Conservation (phyloP, 2,797 vertebrate genomes). For the Pristis pectinata region DNA sequence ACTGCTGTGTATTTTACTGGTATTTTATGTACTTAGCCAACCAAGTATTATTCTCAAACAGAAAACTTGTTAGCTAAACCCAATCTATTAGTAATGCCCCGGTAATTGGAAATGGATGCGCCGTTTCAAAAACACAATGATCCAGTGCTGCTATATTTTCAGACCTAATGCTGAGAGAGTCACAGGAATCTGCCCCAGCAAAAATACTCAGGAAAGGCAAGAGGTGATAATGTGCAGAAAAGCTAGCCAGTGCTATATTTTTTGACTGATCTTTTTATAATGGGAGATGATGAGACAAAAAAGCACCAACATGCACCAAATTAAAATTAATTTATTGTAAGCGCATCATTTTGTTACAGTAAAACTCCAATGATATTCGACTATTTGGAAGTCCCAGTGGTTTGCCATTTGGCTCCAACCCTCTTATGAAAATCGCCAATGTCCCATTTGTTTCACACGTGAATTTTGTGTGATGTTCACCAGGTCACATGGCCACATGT, state of each 20-base stretch:
- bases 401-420: too few species aligned
- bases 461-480: too few species aligned
- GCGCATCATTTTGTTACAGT: too few species aligned
- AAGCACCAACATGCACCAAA: not conserved
- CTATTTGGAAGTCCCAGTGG: too few species aligned
- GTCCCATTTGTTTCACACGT: too few species aligned
- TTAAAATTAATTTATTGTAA: not conserved
- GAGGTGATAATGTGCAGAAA: not conserved
- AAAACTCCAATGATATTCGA: too few species aligned
- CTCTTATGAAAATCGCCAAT: too few species aligned
- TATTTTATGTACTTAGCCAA: not conserved
- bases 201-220: not conserved
- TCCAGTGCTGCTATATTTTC: not conserved
- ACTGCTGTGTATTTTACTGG: conserved; percentile 15
- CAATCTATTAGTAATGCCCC: not conserved
- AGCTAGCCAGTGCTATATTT: not conserved
- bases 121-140: not conserved
- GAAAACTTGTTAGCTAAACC: conserved; percentile 13
- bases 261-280: not conserved
- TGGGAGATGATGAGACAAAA: not conserved
- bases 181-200: not conserved
- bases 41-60: conserved; percentile 17
- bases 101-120: not conserved
- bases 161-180: not conserved
- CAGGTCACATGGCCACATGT: too few species aligned